Evolutionary conservation across 1,140 invertebrate genomes (phyloP).

Genomic region (Zaprionus lachaisei): DNA sequence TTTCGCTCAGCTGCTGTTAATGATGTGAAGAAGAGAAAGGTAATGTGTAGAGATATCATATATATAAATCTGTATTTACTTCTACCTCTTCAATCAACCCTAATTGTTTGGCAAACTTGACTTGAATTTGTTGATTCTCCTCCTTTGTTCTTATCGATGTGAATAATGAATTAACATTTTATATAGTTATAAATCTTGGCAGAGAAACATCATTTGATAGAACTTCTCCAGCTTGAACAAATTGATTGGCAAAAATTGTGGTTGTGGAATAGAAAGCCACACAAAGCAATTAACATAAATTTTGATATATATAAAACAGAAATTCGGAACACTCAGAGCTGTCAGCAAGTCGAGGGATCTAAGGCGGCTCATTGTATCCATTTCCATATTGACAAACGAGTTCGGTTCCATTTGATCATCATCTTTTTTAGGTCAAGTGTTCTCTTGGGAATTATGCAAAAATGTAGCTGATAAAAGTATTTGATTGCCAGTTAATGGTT

Average conservation of each 20-base stretch:
- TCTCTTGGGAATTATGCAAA: slow-evolving; percentile 64
- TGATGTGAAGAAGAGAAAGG: neutral
- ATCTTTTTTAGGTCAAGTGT: slow-evolving; percentile 54
- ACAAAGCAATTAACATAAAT: slow-evolving; percentile 60
- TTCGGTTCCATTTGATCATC: slow-evolving; percentile 25
- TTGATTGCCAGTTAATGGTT: slow-evolving; percentile 55
- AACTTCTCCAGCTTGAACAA: slow-evolving; percentile 1
- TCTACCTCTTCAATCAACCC: neutral
- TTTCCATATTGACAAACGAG: slow-evolving; percentile 63
- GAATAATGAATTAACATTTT: neutral
- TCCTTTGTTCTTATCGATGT: neutral
- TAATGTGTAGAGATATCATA: neutral
- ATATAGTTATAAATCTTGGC: slow-evolving; percentile 56
- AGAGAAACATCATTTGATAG: slow-evolving; percentile 31
- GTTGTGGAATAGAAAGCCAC: slow-evolving; percentile 45
- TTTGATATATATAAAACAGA: slow-evolving; percentile 28
- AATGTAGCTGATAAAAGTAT: slow-evolving; percentile 59
- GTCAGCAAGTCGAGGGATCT: slow-evolving; percentile 39
- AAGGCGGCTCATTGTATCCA: slow-evolving; percentile 21
- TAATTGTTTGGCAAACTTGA: neutral
- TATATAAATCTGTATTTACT: neutral
- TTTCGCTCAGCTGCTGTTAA: slow-evolving; percentile 19
- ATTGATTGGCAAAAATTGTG: neutral
- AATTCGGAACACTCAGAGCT: slow-evolving; percentile 39
- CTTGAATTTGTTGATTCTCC: neutral